These are phyloP conservation scores for Apamea anceps DNA, from an alignment of 2,888 invertebrate species.

Conservation along the genomic window DNA sequence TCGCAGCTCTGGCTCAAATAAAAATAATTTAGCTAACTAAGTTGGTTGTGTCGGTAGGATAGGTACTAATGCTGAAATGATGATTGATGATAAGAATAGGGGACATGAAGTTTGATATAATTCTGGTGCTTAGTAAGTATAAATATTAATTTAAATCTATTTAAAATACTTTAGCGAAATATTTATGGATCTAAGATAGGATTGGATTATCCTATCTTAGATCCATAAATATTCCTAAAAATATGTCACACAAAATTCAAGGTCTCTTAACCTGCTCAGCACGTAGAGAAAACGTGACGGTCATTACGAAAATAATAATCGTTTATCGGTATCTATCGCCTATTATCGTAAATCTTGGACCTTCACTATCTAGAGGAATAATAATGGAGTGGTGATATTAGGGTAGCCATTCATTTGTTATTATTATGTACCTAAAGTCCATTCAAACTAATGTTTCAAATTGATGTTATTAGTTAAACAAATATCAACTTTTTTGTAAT, in stretches of 20 bases:
- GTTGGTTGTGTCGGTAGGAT: neutral
- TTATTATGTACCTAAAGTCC: neutral
- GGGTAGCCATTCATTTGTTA: constrained; percentile 23
- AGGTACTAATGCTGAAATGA: neutral
- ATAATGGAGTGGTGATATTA: constrained; percentile 25
- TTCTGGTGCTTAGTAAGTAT: neutral
- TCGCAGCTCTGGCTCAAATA: no score
- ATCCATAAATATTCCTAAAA: no score
- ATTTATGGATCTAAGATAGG: neutral
- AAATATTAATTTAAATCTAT: no score
- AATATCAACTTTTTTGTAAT: no score
- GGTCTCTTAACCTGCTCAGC: constrained; percentile 38
- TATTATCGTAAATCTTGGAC: constrained; percentile 62
- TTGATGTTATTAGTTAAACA: no score
- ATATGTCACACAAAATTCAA: constrained; percentile 15
- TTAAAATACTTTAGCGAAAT: neutral
- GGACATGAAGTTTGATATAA: neutral
- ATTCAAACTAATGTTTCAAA: no score
- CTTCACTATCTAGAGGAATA: constrained; percentile 60
- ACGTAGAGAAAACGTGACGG: constrained; percentile 56
- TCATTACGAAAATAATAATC: constrained; percentile 61
- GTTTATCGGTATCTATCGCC: constrained; percentile 47
- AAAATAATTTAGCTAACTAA: no score
- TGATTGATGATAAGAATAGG: neutral
- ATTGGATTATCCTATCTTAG: no score